Evolutionary conservation across 53 echinoderm and acorn worm genomes (phyloP).

Genomic region (Patiria pectinifera): DNA sequence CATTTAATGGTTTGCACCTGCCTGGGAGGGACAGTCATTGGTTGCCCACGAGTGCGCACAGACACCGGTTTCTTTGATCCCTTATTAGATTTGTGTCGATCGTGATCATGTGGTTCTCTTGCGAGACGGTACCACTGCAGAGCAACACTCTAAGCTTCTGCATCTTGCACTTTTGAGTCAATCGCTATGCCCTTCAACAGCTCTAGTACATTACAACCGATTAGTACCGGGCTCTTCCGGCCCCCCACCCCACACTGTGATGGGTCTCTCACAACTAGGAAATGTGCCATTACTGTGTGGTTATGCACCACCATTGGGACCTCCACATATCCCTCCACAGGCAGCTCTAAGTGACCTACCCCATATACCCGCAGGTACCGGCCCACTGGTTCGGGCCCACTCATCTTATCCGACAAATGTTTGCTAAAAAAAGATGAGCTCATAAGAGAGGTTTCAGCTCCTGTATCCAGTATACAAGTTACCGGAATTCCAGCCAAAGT

Average conservation of each 20-base stretch:
- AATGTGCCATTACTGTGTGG: background rate
- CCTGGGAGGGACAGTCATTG: background rate
- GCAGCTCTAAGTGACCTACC: background rate
- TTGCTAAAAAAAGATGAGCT: constrained; percentile 29
- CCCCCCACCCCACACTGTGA: background rate
- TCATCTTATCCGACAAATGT: background rate
- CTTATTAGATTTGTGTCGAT: background rate
- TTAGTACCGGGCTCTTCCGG: too few species aligned
- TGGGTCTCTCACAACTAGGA: constrained; percentile 1
- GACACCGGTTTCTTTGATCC: background rate
- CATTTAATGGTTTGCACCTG: too few species aligned
- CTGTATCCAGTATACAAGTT: constrained; percentile 58
- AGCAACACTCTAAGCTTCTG: too few species aligned
- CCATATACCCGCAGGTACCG: constrained; percentile 15
- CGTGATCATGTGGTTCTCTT: background rate
- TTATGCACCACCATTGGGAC: background rate
- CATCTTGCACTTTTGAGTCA: too few species aligned
- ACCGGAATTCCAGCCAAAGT: constrained; percentile 37
- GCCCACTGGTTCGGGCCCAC: constrained; percentile 18
- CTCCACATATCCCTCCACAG: constrained; percentile 28
- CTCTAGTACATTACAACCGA: too few species aligned
- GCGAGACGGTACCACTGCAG: background rate
- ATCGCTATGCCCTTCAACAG: too few species aligned
- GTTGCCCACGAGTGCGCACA: background rate
- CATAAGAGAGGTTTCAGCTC: constrained; percentile 63